Evolutionary conservation across 2,888 invertebrate genomes (phyloP), one percentile per base, ranked within the genome.

Genomic region (Torymus aiolomorphi): DNA sequence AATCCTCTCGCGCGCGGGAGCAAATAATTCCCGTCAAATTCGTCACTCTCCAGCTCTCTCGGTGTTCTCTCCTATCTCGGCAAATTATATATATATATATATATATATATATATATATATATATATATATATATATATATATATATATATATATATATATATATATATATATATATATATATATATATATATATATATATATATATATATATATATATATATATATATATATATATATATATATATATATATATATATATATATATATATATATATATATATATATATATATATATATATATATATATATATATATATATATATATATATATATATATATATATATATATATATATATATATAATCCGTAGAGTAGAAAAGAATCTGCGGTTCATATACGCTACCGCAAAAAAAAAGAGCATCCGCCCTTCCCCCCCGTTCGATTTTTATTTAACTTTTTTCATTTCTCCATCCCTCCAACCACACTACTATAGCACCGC

Each of bases 401-500:
- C 8, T 31, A 3, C 31, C 1, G 31, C 31, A 31, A 3, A 1
- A 31, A 31, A 31, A 8, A 3, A 31, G 31, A 1, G 31, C 70
- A 1, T 11, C 13, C 18, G 42, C 20, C 12, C 1, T 0, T 66
- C 24, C 49, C 67, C 51, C 61, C n/a, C 62, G 18, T 20, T 65
- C 51, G 65, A 63, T 54, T 70, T 65, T 74, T 79, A 51, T 65
- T 70, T 52, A 69, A 76, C 67, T 71, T 78, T 75, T 78, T 81
- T 82, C 78, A 81, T 78, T 76, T 77, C 61, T 31, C 31, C 31
- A 31, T 31, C 31, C 8, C 31, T 31, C 3, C 8, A 31, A 5
- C 3, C 8, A 31, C 3, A 24, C 24, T 2, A 24, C 2, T 3
- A 24, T 2, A 2, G 24, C 24, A 24, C 70, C 61, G 16, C 59